Base-by-base conservation (phyloP, 2,113 vertebrate genomes). In the Litocranius walleri region DNA sequence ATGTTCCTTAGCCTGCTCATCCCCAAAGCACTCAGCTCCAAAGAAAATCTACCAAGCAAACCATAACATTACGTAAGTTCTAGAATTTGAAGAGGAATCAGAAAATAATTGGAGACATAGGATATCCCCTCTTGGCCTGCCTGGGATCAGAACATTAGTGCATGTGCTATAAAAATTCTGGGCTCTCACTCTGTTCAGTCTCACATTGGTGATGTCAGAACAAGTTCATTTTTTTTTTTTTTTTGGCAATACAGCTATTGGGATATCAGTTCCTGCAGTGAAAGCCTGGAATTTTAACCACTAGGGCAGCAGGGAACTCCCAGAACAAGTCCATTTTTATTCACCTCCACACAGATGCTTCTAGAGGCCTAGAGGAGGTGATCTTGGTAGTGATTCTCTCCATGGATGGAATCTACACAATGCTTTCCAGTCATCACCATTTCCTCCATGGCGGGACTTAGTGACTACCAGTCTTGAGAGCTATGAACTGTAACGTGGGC, bases 341-440 rank as follows among this genome's bases (percentile, higher is more conserved):
- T 14, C 3, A 14, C 36, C 36, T 57, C 52, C 29, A 83, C 19
- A 2, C 30, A 59, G 40, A 64, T 6, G 36, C 57, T 90, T 54
- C 48, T 10, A 15, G 43, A 59, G 50, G 9, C 5, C 87, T 23
- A 19, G 77, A 78, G 43, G 36, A 25, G 36, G 15, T 36, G 8
- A 6, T 2, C 25, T 30, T 2, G 71, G 85, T 36, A 6, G 33
- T 0, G 36, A 3, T 25, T 48, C 56, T 86, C 56, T 13, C 71
- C 8, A 2, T 0, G 5, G 50, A 19, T 7, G 48, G 54, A 12
- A 40, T 23, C 67, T 17, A 74, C 1, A 1, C 0, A 9, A 43
- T 8, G 43, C 25, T 45, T 48, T 57, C 74, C 78, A 14, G 77
- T 52, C 1, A 2, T 30, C n/a, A 5, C 14, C 0, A 16, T 9